These are phyloP conservation scores for Huso huso DNA, from an alignment of 2,797 vertebrate species.

Conservation along the genomic window DNA sequence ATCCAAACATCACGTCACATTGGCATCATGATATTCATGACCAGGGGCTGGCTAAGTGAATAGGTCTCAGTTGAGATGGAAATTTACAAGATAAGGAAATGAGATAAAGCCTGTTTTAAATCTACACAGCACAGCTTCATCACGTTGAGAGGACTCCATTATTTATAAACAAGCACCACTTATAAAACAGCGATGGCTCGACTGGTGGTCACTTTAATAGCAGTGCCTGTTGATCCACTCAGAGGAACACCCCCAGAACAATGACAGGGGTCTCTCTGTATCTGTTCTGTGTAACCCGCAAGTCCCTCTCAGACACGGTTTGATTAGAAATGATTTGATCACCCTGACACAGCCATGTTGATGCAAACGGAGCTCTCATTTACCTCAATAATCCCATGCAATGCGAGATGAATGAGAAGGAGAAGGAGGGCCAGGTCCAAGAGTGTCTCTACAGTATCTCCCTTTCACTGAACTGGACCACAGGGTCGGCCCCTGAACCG, in stretches of 20 bases:
- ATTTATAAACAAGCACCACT: not conserved
- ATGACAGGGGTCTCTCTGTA: not conserved
- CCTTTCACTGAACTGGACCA: too few species aligned
- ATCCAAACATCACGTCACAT: conserved; percentile 53
- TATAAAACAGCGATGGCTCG: not conserved
- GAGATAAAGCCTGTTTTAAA: too few species aligned
- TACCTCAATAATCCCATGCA: too few species aligned
- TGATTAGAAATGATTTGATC: not conserved
- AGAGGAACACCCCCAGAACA: not conserved
- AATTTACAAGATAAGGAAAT: too few species aligned
- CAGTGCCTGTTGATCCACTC: not conserved
- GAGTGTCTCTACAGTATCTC: too few species aligned
- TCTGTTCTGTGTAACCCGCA: not conserved
- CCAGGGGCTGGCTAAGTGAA: conserved; percentile 39
- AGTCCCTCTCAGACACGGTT: not conserved
- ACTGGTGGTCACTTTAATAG: not conserved
- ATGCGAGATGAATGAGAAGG: not conserved
- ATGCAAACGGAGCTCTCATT: too few species aligned
- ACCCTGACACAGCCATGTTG: not conserved
- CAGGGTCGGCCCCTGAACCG: too few species aligned
- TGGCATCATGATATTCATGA: conserved; percentile 47
- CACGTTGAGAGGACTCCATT: not conserved
- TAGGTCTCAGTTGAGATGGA: conserved; percentile 25
- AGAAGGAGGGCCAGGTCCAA: too few species aligned
- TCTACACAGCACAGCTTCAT: too few species aligned